Percentiles rank a stretch among this genome's conserved stretches.
phyloP scores from a whole-genome alignment of 2,113 vertebrate species.

The Microtus pennsylvanicus region DNA sequence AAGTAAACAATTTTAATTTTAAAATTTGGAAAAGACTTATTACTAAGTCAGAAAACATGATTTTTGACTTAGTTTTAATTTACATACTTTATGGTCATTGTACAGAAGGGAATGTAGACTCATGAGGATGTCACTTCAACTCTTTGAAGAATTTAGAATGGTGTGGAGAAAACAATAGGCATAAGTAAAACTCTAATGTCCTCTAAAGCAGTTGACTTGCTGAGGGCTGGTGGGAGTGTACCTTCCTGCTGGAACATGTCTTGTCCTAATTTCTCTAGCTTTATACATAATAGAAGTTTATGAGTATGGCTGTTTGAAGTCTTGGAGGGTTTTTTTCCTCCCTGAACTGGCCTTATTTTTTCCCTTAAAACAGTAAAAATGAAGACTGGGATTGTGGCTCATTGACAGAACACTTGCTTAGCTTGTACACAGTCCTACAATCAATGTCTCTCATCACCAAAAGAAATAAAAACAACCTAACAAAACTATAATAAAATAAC shows the following conservation, averaged over 20 bases:
- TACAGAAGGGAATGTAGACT: background rate
- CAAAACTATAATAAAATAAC: background rate
- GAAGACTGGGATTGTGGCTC: background rate
- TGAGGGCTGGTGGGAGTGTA: background rate
- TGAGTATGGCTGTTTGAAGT: slow-evolving; percentile 27
- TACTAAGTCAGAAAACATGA: slow-evolving; percentile 16
- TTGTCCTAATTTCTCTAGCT: slow-evolving; percentile 44
- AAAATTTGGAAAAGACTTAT: slow-evolving; percentile 40
- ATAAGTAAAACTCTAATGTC: slow-evolving; percentile 2
- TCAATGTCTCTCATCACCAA: background rate
- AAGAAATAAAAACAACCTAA: background rate
- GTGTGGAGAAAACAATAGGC: slow-evolving; percentile 20
- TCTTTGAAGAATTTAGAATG: slow-evolving; percentile 12
- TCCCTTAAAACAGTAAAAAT: slow-evolving; percentile 9
- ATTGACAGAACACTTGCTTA: background rate
- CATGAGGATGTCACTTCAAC: background rate
- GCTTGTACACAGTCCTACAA: background rate
- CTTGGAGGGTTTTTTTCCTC: background rate
- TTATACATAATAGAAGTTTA: slow-evolving; percentile 39
- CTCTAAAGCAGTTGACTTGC: background rate
- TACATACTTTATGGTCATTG: background rate
- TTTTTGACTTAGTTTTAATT: slow-evolving; percentile 16
- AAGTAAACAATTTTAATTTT: slow-evolving; percentile 51
- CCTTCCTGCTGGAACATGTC: background rate
- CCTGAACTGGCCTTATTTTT: background rate